phyloP scores from a whole-genome alignment of 2,113 vertebrate species.

The Thunnus maccoyii region DNA sequence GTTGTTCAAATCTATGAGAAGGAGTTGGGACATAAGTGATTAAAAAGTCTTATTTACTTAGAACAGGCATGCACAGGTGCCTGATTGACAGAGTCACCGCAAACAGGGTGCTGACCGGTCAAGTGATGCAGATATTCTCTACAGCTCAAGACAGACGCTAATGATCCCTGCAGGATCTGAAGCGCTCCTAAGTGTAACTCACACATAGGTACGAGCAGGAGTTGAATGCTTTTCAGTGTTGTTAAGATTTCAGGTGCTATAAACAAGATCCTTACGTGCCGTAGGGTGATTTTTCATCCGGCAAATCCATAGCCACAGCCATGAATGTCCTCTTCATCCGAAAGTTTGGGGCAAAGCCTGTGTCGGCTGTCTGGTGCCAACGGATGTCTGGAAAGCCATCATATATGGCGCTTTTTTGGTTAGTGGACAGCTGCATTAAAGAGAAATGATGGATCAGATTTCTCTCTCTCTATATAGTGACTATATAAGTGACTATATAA shows the following conservation, averaged over 20 bases:
- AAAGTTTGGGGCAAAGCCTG: constrained; percentile 87
- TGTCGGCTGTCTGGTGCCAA: constrained; percentile 94
- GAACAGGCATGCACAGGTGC: too few relatives aligned
- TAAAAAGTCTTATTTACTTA: too few relatives aligned
- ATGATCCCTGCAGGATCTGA: neutral
- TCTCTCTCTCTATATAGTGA: too few relatives aligned
- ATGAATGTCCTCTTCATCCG: constrained; percentile 93
- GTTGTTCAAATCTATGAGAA: too few relatives aligned
- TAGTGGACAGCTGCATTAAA: constrained; percentile 85
- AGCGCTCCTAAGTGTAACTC: neutral
- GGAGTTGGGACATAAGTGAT: too few relatives aligned
- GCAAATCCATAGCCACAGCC: constrained; percentile 92
- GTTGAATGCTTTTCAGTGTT: too few relatives aligned
- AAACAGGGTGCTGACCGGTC: too few relatives aligned
- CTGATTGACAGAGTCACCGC: too few relatives aligned
- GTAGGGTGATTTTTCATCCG: constrained; percentile 87
- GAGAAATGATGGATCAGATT: neutral
- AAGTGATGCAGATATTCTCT: too few relatives aligned
- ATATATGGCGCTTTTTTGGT: constrained; percentile 6
- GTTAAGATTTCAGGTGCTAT: neutral
- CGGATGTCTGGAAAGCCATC: constrained; percentile 87
- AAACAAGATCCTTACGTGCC: constrained; percentile 80
- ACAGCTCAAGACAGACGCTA: too few relatives aligned
- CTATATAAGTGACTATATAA: too few relatives aligned
- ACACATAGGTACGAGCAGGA: neutral